Base-by-base conservation (phyloP, 2,797 vertebrate genomes). In the Amniataba percoides region DNA sequence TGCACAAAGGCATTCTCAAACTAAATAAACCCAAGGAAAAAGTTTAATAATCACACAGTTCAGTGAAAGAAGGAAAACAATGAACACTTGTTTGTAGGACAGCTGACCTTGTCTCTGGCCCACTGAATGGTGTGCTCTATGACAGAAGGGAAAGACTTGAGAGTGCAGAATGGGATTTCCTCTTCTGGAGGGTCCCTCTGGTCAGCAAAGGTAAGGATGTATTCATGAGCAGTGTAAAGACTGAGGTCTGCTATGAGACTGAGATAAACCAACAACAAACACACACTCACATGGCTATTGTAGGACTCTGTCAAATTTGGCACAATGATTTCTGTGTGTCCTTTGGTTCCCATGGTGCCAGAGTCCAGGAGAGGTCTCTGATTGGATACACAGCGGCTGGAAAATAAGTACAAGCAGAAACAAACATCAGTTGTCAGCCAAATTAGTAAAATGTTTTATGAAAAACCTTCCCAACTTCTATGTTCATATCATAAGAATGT, bases 91-190 rank as follows among this genome's bases (percentile, higher is more conserved):
- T 10, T 56, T 5, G 25, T 56, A 14, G 63, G 58, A 7, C 19
- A 16, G 27, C 66, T 87, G 90, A 98, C 98, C 96, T 99, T 99
- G 93, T 99, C 98, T 93, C 98, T 96, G 77, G 98, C 97, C 98
- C 98, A 99, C 42, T 99, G 98, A 92, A 99, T 99, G 0, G 98
- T 99, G 89, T 99, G 98, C 80, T 99, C 98, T 68, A 99, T 98
- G 77, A 97, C 95, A 63, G 98, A 97, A 83, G 98, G 98, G 87
- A 99, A 99, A 82, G 98, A 99, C 87, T 99, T 99, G 45, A 99
- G 95, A 60, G 98, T 99, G 92, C 98, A 99, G 94, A 99, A 99
- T 6, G 98, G 98, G 92, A 99, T 98, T 95, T 99, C 98, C 87
- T 99, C 98, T 84, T 99, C 98, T 18, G 98, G 97, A 61, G 98